These are phyloP conservation scores for Ecdyonurus torrentis DNA, from an alignment of 2,888 invertebrate genomes.

Conservation along the genomic window DNA sequence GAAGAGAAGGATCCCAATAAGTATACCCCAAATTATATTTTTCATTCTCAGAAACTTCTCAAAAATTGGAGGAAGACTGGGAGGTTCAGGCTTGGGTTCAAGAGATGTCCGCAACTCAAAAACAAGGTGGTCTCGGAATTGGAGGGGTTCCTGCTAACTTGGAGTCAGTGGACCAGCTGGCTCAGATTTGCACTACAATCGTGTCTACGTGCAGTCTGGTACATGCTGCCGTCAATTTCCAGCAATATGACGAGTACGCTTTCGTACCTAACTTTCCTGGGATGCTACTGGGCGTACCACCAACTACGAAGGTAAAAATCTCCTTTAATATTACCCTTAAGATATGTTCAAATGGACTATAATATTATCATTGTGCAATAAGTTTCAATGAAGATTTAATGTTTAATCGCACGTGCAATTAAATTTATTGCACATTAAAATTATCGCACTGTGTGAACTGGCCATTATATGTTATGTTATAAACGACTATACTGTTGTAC, in stretches of 20 bases:
- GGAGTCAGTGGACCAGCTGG: conserved; percentile 15
- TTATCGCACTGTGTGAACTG: too few relatives aligned
- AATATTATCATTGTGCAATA: not conserved
- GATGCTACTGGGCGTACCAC: conserved; percentile 16
- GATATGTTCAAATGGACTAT: too few relatives aligned
- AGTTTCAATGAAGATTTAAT: not conserved
- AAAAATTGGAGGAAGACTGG: conserved; percentile 19
- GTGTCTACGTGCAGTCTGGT: conserved; percentile 19
- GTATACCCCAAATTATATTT: too few relatives aligned
- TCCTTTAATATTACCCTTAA: not conserved
- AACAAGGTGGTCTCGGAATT: conserved; percentile 21
- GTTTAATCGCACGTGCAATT: not conserved
- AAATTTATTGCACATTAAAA: too few relatives aligned
- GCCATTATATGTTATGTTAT: too few relatives aligned
- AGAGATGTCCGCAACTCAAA: conserved; percentile 21
- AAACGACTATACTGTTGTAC: too few relatives aligned
- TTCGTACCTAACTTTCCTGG: conserved; percentile 22
- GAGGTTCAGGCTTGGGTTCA: conserved; percentile 22
- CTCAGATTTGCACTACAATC: conserved; percentile 17
- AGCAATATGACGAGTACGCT: conserved; percentile 21
- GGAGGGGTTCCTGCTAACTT: conserved; percentile 20
- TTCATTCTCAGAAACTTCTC: conserved; percentile 19
- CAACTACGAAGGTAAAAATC: conserved; percentile 17
- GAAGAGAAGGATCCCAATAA: too few relatives aligned
- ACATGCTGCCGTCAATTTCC: conserved; percentile 21